These are phyloP conservation scores for Conopomorpha cramerella DNA, from an alignment of 1,140 invertebrate genomes.

Conservation along the genomic window DNA sequence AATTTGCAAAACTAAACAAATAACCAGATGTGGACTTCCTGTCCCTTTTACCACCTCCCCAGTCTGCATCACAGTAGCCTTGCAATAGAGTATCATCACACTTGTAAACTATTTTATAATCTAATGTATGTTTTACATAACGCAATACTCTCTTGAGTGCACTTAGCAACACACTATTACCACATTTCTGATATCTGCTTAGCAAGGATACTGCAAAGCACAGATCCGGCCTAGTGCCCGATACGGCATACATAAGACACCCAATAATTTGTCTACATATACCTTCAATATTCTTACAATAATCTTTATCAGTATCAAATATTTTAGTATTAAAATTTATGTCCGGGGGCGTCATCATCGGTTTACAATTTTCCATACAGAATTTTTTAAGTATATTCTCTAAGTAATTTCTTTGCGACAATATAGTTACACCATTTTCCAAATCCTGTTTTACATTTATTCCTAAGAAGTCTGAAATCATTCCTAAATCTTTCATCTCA, in stretches of 20 bases:
- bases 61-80: conserved; percentile 27
- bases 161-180: neutral
- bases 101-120: conserved; percentile 15
- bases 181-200: conserved; percentile 4
- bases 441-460: conserved; percentile 12
- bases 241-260: conserved; percentile 4
- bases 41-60: conserved; percentile 18
- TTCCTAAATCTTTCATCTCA: conserved; percentile 24
- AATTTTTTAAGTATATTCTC: conserved; percentile 15
- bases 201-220: conserved; percentile 1
- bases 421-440: conserved; percentile 6
- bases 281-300: neutral
- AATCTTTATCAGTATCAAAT: neutral
- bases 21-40: conserved; percentile 19
- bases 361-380: conserved; percentile 14
- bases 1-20: conserved; percentile 21
- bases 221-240: conserved; percentile 3
- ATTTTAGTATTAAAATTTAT: conserved; percentile 1
- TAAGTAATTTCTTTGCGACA: conserved; percentile 16
- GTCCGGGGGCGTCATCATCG: conserved; percentile 14
- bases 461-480: conserved; percentile 11
- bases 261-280: conserved; percentile 5
- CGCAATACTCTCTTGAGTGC: neutral
- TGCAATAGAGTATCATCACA: conserved; percentile 6
- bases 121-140: conserved; percentile 3